Percentiles rank a stretch among this genome's conserved stretches.
These are phyloP conservation scores for Bucorvus abyssinicus DNA, from an alignment of 2,797 vertebrate genomes.

Conservation along the genomic window DNA sequence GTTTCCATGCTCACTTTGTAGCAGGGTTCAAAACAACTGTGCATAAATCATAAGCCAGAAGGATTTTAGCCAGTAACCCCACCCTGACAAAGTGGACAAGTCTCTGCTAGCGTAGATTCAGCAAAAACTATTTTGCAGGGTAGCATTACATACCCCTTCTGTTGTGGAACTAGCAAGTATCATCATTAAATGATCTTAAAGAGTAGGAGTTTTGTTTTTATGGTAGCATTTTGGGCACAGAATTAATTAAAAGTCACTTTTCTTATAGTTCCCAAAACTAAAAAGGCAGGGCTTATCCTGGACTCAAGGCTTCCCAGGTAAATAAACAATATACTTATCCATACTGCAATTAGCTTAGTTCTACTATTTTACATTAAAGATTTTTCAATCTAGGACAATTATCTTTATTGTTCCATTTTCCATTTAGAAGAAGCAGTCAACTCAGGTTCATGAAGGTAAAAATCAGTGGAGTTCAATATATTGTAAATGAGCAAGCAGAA, in stretches of 20 bases:
- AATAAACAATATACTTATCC: background rate
- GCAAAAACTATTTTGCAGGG: background rate
- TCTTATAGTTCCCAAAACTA: background rate
- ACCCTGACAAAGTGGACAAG: constrained; percentile 41
- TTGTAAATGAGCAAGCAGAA: background rate
- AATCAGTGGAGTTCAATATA: background rate
- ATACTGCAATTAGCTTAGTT: background rate
- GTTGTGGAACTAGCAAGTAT: background rate
- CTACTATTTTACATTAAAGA: background rate
- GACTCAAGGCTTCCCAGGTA: background rate
- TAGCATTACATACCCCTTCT: background rate
- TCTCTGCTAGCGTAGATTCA: constrained; percentile 37
- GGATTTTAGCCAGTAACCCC: constrained; percentile 27
- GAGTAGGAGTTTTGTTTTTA: background rate
- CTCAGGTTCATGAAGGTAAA: background rate
- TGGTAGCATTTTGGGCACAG: background rate
- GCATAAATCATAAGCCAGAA: constrained; percentile 1
- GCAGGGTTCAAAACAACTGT: constrained; percentile 27
- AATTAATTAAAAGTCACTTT: background rate
- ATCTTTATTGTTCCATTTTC: background rate
- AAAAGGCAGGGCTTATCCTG: background rate
- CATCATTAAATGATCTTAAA: background rate
- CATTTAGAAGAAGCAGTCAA: background rate
- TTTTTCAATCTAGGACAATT: background rate
- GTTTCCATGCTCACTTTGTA: constrained; percentile 17